A percentile compares a stretch with the other conserved stretches of the same genome.
phyloP scores from a whole-genome alignment of 2,113 vertebrate genomes.

The Pangasianodon hypophthalmus region DNA sequence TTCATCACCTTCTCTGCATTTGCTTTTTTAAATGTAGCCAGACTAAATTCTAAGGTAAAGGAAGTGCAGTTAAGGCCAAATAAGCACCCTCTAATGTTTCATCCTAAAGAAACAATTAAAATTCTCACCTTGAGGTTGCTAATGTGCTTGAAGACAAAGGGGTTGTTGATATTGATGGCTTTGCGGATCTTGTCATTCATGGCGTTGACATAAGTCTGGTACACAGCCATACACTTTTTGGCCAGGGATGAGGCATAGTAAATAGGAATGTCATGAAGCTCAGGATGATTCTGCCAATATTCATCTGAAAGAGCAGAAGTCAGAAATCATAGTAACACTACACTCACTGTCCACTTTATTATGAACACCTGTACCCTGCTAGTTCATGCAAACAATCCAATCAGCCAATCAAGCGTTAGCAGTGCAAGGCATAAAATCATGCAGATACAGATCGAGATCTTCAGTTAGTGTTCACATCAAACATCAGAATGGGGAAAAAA shows the following conservation, averaged over 20 bases:
- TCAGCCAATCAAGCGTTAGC: background rate
- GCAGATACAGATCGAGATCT: background rate
- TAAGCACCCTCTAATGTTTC: background rate
- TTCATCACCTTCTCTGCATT: background rate
- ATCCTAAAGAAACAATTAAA: background rate
- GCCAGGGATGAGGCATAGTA: constrained; percentile 97
- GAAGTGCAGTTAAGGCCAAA: background rate
- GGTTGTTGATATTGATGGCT: constrained; percentile 98
- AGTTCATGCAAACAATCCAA: background rate
- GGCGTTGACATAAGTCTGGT: constrained; percentile 96
- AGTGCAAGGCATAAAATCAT: background rate
- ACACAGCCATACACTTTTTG: constrained; percentile 98
- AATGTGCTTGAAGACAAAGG: constrained; percentile 98
- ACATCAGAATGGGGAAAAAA: background rate
- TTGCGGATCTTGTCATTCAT: constrained; percentile 99
- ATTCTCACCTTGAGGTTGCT: constrained; percentile 93
- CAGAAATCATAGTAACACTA: background rate
- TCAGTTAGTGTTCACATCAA: background rate
- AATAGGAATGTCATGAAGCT: constrained; percentile 96
- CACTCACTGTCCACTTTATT: background rate
- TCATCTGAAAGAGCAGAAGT: constrained; percentile 77
- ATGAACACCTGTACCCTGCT: background rate
- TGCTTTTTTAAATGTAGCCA: background rate
- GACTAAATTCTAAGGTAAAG: background rate
- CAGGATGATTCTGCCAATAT: constrained; percentile 99